Base-by-base conservation (phyloP, 2,888 invertebrate species). In the Mechanitis messenoides region DNA sequence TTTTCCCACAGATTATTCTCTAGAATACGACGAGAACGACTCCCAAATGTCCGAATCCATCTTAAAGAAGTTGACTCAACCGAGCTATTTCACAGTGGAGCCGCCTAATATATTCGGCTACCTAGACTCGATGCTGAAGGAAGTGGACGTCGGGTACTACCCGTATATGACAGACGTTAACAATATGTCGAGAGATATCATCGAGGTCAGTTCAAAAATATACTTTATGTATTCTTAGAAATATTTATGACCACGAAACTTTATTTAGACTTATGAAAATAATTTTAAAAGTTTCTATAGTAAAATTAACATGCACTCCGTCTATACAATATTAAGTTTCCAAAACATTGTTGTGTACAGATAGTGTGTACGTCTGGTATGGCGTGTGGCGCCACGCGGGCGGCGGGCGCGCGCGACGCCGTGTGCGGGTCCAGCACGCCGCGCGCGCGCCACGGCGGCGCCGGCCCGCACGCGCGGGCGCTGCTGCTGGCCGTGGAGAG, bases 131-230 rank as follows among this genome's bases (percentile, higher is more conserved):
- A 91, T 95, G 70, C 78, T 96, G 61, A 88, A 90, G 53, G 91
- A 91, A 12, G 74, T 83, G 0, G 86, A 91, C 58, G 77, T 90
- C 0, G 76, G 87, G 0, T 91, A 93, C 11, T 96, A 94, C 80
- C 95, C 95, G 0, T 94, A 93, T 79, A 90, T 97, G 71, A 88
- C 91, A 12, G 91, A 93, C 67, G 93, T 97, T 0, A 97, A 96
- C 83, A 88, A 89, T 45, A 91, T 91, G 72, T 94, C 94, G 3
- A 93, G 91, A 67, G 93, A 95, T 85, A 85, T 97, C 57, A 90
- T 97, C 62, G 94, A 95, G 85, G 94, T 96, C 74, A 85, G 89
- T 69, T 2, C 35, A 2, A 47, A 1, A 20, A 3, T 47, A 20
- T 3, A 47, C 2, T 1, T 47, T n/a, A 47, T 2, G n/a, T 5